Percentiles rank a stretch among this genome's conserved stretches.
Evolutionary conservation across 2,888 invertebrate genomes (phyloP).

Genomic region (Barypeithes pellucidus): DNA sequence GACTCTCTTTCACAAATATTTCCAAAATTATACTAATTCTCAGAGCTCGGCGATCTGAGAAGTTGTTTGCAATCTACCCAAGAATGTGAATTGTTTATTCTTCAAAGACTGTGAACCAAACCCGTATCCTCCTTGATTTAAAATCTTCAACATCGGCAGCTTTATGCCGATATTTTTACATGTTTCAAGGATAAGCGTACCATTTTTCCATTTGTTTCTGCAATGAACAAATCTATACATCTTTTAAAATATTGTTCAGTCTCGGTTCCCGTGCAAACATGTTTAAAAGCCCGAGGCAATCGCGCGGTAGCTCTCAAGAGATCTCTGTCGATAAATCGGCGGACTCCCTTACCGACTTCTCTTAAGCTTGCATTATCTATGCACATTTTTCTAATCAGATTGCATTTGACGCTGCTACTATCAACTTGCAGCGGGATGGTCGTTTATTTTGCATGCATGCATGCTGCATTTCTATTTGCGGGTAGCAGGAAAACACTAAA

Average conservation of each 20-base stretch:
- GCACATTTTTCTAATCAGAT: slow-evolving; percentile 59
- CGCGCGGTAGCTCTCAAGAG: slow-evolving; percentile 56
- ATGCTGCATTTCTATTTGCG: slow-evolving; percentile 41
- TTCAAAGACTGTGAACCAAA: too few relatives aligned
- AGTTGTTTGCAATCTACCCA: too few relatives aligned
- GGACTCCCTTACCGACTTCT: slow-evolving; percentile 51
- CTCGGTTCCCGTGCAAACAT: neutral
- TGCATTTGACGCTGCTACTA: slow-evolving; percentile 60
- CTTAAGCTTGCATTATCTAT: slow-evolving; percentile 58
- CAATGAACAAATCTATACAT: neutral
- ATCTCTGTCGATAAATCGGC: slow-evolving; percentile 59
- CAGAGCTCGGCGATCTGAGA: too few relatives aligned
- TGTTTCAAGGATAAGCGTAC: too few relatives aligned
- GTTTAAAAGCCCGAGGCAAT: slow-evolving; percentile 50
- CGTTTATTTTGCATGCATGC: slow-evolving; percentile 33
- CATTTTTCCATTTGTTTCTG: too few relatives aligned
- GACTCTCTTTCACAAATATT: too few relatives aligned
- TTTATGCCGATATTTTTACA: too few relatives aligned
- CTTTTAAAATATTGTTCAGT: neutral
- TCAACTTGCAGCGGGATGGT: slow-evolving; percentile 47
- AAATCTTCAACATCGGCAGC: too few relatives aligned
- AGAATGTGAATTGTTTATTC: too few relatives aligned
- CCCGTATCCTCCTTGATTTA: too few relatives aligned
- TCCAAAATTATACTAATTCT: too few relatives aligned
- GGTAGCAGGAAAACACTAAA: slow-evolving; percentile 29